Conservation (phyloP, 2,113 vertebrate genomes). For the Castor canadensis region DNA sequence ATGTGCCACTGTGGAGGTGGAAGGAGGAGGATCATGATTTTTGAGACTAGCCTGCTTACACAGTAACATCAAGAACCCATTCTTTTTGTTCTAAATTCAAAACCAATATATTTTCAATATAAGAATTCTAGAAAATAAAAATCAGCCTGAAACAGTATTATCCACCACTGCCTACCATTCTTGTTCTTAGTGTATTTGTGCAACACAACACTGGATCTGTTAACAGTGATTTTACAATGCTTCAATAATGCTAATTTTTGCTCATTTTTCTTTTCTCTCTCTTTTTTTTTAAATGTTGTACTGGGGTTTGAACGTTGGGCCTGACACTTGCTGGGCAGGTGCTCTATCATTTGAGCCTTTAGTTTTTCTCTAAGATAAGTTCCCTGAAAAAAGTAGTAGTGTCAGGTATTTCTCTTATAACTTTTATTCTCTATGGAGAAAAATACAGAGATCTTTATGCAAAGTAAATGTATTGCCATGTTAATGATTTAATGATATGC, state of each 20-base stretch:
- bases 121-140: background rate
- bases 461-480: background rate
- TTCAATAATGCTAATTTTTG: background rate
- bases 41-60: no score
- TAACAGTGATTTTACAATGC: background rate
- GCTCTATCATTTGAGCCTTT: no score
- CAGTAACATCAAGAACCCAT: no score
- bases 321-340: no score
- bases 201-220: background rate
- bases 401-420: background rate
- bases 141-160: background rate
- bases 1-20: no score
- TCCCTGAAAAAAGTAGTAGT: background rate
- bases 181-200: background rate
- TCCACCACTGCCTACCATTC: background rate
- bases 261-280: no score
- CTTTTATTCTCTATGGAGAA: background rate
- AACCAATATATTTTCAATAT: background rate
- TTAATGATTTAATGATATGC: background rate
- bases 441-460: background rate
- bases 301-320: no score
- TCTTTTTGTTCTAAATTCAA: conserved; percentile 4
- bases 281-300: no score
- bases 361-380: background rate
- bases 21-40: no score